Evolutionary conservation across 2,797 vertebrate genomes (phyloP).

Genomic region (Hozukius guyotensis): DNA sequence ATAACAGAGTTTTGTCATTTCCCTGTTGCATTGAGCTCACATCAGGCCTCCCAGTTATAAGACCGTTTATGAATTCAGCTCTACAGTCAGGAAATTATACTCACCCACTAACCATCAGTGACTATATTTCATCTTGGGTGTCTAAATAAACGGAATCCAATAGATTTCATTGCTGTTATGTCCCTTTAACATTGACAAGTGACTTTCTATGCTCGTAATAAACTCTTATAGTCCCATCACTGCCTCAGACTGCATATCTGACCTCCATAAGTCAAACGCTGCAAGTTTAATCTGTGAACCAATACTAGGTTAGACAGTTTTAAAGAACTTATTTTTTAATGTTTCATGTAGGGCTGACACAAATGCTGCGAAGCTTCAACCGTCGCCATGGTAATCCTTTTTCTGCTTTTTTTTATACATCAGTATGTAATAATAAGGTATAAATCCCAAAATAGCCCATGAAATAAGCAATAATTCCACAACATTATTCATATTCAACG

Average conservation of each 20-base stretch:
- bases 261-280: not conserved
- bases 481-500: no score
- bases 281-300: not conserved
- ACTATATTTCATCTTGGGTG: constrained; percentile 17
- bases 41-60: not conserved
- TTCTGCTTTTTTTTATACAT: no score
- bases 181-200: not conserved
- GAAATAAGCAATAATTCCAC: no score
- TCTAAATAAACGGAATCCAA: constrained; percentile 12
- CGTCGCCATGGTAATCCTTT: no score
- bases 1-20: constrained; percentile 18
- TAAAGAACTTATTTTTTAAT: not conserved
- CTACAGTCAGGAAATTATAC: constrained; percentile 31
- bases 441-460: no score
- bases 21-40: not conserved
- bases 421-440: no score
- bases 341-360: no score
- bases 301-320: not conserved
- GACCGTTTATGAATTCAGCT: constrained; percentile 3
- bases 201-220: constrained; percentile 20
- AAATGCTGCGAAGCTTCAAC: no score
- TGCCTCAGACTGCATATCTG: not conserved
- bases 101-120: not conserved
- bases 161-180: constrained; percentile 11
- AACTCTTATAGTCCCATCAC: not conserved